Percentiles rank a stretch among this genome's conserved stretches.
Conservation (phyloP, 2,888 invertebrate genomes). For the Choristoneura rosaceana region DNA sequence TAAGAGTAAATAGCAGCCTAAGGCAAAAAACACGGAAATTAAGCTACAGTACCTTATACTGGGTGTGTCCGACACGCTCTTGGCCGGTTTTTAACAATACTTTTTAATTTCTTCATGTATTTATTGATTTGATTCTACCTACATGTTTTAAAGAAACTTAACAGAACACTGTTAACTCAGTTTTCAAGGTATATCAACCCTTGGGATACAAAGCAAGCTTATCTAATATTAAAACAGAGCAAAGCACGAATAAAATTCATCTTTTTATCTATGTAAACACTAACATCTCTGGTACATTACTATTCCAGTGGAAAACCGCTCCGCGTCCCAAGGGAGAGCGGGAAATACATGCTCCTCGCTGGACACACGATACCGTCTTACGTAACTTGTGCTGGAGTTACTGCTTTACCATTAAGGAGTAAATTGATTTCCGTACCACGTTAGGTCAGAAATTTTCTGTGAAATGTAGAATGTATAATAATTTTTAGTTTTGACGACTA, state of each 20-base stretch:
- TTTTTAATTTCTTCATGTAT: neutral
- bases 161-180: neutral
- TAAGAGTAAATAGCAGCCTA: too few species aligned
- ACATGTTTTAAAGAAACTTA: neutral
- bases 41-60: too few species aligned
- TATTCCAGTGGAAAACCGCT: constrained; percentile 66
- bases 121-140: neutral
- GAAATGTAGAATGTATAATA: too few species aligned
- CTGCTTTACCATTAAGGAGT: constrained; percentile 16
- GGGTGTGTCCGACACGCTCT: too few species aligned
- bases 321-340: constrained; percentile 59
- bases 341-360: constrained; percentile 43
- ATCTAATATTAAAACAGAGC: constrained; percentile 38
- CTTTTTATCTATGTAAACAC: constrained; percentile 38
- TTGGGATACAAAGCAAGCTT: constrained; percentile 20
- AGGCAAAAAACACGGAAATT: too few species aligned
- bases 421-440: constrained; percentile 33
- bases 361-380: constrained; percentile 60
- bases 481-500: too few species aligned
- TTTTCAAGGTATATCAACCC: neutral
- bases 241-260: constrained; percentile 38
- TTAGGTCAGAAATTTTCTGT: neutral
- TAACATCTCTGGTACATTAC: constrained; percentile 59
- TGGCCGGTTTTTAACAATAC: too few species aligned
- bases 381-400: constrained; percentile 33